Evolutionary conservation across 2,797 vertebrate genomes (phyloP).

Genomic region (Odontamblyopus rebecca): DNA sequence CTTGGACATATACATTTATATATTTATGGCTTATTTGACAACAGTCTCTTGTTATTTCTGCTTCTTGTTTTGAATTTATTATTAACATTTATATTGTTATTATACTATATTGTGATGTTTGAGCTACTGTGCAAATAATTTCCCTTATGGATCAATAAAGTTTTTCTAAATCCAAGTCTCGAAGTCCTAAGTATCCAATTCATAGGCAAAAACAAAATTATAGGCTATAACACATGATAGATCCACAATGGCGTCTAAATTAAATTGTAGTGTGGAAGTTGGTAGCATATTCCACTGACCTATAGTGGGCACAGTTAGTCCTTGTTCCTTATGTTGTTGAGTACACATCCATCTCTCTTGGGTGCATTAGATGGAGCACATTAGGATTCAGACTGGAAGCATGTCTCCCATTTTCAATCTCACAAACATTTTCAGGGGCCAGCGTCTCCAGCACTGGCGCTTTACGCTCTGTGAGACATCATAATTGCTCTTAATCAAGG

Average conservation of each 20-base stretch:
- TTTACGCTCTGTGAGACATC: slow-evolving; percentile 75
- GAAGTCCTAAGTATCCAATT: too few species aligned
- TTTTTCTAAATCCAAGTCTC: too few species aligned
- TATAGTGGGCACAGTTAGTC: slow-evolving; percentile 50
- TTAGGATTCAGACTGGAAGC: slow-evolving; percentile 74
- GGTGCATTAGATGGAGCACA: slow-evolving; percentile 65
- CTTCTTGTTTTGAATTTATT: too few species aligned
- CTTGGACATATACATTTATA: too few species aligned
- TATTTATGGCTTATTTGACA: too few species aligned
- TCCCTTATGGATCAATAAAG: too few species aligned
- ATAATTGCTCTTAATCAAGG: slow-evolving; percentile 83
- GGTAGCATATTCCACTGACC: slow-evolving; percentile 52
- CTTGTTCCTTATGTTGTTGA: slow-evolving; percentile 51
- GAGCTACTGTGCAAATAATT: too few species aligned
- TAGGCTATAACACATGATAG: neutral
- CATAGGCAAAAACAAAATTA: too few species aligned
- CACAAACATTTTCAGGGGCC: slow-evolving; percentile 72
- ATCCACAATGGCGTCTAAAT: slow-evolving; percentile 28
- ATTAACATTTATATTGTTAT: too few species aligned
- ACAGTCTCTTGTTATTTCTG: too few species aligned
- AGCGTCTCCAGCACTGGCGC: slow-evolving; percentile 66
- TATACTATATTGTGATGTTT: too few species aligned
- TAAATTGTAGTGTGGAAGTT: slow-evolving; percentile 25
- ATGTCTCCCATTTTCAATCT: slow-evolving; percentile 70
- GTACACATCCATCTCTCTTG: slow-evolving; percentile 60